Evolutionary conservation across 2,113 vertebrate genomes (phyloP).

Genomic region (Proterorhinus semilunaris): DNA sequence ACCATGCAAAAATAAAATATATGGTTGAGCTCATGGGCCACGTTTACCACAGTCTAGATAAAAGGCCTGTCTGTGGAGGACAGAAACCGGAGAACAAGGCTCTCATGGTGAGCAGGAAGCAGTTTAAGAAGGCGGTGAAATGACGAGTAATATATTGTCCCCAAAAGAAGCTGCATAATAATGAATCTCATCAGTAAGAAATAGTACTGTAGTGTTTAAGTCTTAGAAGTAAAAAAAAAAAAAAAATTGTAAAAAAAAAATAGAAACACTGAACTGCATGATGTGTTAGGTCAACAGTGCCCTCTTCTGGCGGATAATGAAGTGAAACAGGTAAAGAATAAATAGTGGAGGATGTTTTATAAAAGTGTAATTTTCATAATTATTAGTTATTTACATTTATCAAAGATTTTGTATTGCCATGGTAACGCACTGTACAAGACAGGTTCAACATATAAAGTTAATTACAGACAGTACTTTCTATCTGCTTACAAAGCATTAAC

Average conservation of each 20-base stretch:
- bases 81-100: slow-evolving; percentile 49
- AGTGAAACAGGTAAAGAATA: background rate
- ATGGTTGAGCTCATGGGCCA: slow-evolving; percentile 3
- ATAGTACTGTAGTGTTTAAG: background rate
- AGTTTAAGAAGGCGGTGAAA: background rate
- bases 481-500: slow-evolving; percentile 11
- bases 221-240: no score
- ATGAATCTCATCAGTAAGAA: background rate
- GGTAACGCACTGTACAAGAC: slow-evolving; percentile 26
- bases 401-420: slow-evolving; percentile 26
- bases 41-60: background rate
- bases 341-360: slow-evolving; percentile 10
- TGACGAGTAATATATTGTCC: background rate
- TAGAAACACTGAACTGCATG: no score
- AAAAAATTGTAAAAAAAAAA: no score
- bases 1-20: slow-evolving; percentile 1
- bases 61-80: background rate
- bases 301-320: slow-evolving; percentile 28
- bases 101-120: slow-evolving; percentile 39
- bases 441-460: slow-evolving; percentile 22
- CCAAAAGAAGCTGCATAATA: background rate
- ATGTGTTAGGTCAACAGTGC: slow-evolving; percentile 1
- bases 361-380: slow-evolving; percentile 50
- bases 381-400: slow-evolving; percentile 33
- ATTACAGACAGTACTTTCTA: slow-evolving; percentile 24